Conservation (phyloP, 2,797 vertebrate genomes). For the Scarus forsteni region DNA sequence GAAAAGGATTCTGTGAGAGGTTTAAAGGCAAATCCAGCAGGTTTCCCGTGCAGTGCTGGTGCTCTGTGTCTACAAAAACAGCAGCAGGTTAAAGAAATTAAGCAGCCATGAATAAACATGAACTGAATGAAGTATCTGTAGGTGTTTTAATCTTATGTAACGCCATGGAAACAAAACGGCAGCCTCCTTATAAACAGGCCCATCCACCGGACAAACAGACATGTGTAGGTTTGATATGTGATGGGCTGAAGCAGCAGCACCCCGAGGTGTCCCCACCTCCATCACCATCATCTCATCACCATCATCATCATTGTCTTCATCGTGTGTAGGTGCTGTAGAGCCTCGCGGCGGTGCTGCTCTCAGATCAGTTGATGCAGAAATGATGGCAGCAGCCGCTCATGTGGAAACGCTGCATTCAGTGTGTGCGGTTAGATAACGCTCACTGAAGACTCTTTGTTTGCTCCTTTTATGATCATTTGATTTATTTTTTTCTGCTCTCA, state of each 20-base stretch:
- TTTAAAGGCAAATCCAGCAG: too few relatives aligned
- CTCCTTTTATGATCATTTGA: conserved; percentile 60
- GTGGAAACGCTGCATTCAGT: conserved; percentile 63
- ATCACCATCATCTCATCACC: background rate
- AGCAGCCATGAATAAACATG: background rate
- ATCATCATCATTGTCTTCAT: conserved; percentile 16
- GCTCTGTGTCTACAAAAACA: background rate
- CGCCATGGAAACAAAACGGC: background rate
- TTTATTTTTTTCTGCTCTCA: conserved; percentile 23
- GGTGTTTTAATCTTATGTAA: conserved; percentile 17
- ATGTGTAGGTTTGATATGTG: conserved; percentile 17
- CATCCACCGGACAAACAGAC: conserved; percentile 5
- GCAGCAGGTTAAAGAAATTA: background rate
- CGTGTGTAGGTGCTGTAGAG: conserved; percentile 41
- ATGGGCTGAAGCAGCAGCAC: conserved; percentile 30
- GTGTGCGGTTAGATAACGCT: conserved; percentile 66
- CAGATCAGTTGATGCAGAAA: conserved; percentile 60
- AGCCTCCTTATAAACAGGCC: background rate
- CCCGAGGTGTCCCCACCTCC: conserved; percentile 14
- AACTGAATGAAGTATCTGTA: background rate
- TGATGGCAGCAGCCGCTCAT: conserved; percentile 64
- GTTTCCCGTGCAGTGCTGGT: too few relatives aligned
- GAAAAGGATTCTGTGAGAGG: too few relatives aligned
- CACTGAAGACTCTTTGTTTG: conserved; percentile 53
- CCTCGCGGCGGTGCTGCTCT: conserved; percentile 35